Evolutionary conservation across 2,888 invertebrate species (phyloP).

Genomic region (Leptogaster cylindrica): DNA sequence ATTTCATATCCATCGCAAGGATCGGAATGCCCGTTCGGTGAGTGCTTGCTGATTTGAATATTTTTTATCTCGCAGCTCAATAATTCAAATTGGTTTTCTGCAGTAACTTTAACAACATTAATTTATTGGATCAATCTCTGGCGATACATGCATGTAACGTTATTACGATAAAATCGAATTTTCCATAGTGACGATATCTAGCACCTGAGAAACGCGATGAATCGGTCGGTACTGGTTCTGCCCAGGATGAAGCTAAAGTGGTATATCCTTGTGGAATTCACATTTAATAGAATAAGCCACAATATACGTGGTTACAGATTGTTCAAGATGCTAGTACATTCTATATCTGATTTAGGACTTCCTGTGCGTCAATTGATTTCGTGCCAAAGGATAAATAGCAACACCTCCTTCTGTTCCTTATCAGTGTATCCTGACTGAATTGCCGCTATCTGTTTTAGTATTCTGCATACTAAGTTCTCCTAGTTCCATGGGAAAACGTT

Average conservation of each 20-base stretch:
- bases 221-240: too few species aligned
- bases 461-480: neutral
- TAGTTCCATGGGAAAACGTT: slow-evolving; percentile 2
- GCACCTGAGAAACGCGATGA: too few species aligned
- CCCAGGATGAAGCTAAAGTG: too few species aligned
- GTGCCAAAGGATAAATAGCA: neutral
- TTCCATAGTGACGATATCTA: too few species aligned
- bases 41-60: neutral
- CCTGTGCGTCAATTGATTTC: neutral
- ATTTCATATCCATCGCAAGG: neutral
- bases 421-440: neutral
- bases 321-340: neutral
- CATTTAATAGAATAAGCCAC: neutral
- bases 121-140: neutral
- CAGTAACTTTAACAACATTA: neutral
- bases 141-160: too few species aligned
- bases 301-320: neutral
- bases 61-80: neutral
- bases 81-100: neutral
- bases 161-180: too few species aligned
- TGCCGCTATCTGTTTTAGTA: neutral
- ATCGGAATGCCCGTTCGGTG: neutral
- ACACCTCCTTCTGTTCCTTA: neutral
- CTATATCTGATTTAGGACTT: neutral
- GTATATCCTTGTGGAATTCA: too few species aligned